Conservation (phyloP, 2,113 vertebrate species). For the Onychostoma macrolepis region DNA sequence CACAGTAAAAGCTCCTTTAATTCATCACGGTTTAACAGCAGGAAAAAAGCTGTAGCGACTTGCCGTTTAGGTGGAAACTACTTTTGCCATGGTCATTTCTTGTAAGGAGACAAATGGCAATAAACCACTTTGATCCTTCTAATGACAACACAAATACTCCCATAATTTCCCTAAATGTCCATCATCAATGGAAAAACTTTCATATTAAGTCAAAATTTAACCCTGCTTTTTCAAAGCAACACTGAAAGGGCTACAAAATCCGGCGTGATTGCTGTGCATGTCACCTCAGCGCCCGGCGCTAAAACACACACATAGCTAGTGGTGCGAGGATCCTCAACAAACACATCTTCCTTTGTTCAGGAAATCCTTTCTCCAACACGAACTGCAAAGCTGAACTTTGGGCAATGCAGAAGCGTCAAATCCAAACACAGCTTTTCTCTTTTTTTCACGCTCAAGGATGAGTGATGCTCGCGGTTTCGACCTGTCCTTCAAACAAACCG, state of each 20-base stretch:
- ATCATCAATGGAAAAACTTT: constrained; percentile 19
- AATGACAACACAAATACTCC: background rate
- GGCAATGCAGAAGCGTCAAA: constrained; percentile 47
- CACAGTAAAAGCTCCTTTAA: background rate
- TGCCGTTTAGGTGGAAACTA: background rate
- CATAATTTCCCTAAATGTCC: background rate
- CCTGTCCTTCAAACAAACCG: constrained; percentile 57
- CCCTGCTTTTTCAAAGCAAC: constrained; percentile 24
- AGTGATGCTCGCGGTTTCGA: constrained; percentile 54
- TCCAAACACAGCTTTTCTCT: constrained; percentile 56
- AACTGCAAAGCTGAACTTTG: constrained; percentile 57
- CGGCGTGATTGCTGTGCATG: constrained; percentile 49
- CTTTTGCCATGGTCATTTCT: background rate
- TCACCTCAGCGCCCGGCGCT: constrained; percentile 52
- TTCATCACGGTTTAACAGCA: background rate
- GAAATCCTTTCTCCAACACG: constrained; percentile 61
- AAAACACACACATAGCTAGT: constrained; percentile 57
- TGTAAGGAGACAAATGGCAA: background rate
- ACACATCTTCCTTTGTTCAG: constrained; percentile 62
- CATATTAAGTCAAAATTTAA: constrained; percentile 25
- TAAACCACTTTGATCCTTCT: background rate
- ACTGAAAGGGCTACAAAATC: constrained; percentile 53
- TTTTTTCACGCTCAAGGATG: constrained; percentile 37
- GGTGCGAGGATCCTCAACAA: constrained; percentile 58
- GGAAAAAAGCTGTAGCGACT: background rate